A percentile compares a stretch with the other conserved stretches of the same genome.
Evolutionary conservation across 2,113 vertebrate species (phyloP).

Genomic region (Sebastes schlegelii): DNA sequence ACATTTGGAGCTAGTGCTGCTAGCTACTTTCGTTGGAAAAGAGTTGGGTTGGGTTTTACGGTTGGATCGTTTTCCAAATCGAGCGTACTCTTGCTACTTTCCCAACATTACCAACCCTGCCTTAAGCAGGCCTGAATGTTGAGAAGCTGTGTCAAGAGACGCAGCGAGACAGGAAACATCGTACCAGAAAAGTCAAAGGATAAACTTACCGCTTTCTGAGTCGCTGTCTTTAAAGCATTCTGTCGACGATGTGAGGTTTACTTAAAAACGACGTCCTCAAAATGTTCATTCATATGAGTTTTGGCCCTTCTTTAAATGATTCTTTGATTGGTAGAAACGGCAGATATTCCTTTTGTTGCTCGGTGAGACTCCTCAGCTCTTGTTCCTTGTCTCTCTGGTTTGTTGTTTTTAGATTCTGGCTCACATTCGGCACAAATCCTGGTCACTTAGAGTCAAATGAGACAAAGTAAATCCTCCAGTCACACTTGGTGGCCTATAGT

Average conservation of each 20-base stretch:
- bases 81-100: too few species aligned
- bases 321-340: conserved; percentile 1
- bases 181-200: background rate
- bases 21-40: too few species aligned
- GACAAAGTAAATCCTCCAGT: conserved; percentile 4
- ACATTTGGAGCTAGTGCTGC: too few species aligned
- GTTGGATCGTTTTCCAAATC: too few species aligned
- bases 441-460: background rate
- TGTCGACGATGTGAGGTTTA: background rate
- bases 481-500: background rate
- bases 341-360: background rate
- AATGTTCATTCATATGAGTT: conserved; percentile 20
- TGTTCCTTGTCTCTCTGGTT: background rate
- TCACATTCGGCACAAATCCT: background rate
- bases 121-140: background rate
- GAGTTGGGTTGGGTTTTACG: too few species aligned
- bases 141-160: background rate
- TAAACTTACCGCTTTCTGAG: conserved; percentile 48
- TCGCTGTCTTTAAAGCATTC: conserved; percentile 24
- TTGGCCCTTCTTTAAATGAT: conserved; percentile 4
- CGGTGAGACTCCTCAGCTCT: background rate
- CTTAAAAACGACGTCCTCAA: background rate
- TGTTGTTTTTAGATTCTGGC: background rate
- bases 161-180: background rate
- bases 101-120: too few species aligned